phyloP scores from a whole-genome alignment of 1,140 invertebrate species.

The Dreissena rostriformis region DNA sequence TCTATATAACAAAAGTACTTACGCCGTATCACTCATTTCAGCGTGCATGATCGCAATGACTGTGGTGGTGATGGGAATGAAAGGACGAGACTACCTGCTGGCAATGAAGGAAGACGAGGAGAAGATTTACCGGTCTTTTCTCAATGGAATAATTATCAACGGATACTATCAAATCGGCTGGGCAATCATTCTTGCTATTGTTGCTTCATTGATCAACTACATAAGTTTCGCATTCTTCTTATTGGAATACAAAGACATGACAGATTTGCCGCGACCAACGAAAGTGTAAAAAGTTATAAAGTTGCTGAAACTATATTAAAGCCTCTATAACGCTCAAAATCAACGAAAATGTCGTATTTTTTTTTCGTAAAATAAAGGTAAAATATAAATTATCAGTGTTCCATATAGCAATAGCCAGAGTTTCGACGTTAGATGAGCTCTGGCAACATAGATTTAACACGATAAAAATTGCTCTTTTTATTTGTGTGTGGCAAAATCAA shows the following conservation, averaged over 20 bases:
- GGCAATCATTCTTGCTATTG: slow-evolving; percentile 49
- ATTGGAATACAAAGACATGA: slow-evolving; percentile 52
- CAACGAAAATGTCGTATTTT: too few species aligned
- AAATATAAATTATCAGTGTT: too few species aligned
- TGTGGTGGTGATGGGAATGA: slow-evolving; percentile 54
- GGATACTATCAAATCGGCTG: slow-evolving; percentile 50
- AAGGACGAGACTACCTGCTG: slow-evolving; percentile 44
- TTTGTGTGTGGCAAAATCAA: too few species aligned
- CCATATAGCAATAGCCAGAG: too few species aligned
- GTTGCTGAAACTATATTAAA: background rate
- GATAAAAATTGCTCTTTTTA: too few species aligned
- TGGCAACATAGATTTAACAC: too few species aligned
- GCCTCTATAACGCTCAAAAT: too few species aligned
- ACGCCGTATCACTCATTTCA: slow-evolving; percentile 12
- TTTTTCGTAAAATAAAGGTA: too few species aligned
- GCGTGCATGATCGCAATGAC: slow-evolving; percentile 55
- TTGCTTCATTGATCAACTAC: slow-evolving; percentile 43
- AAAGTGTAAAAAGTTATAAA: slow-evolving; percentile 27
- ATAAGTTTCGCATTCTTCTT: slow-evolving; percentile 47
- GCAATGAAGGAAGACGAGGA: slow-evolving; percentile 38
- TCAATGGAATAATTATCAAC: slow-evolving; percentile 37
- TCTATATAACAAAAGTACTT: too few species aligned
- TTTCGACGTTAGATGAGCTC: too few species aligned
- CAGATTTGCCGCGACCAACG: slow-evolving; percentile 46
- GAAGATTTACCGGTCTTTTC: slow-evolving; percentile 15